Evolutionary conservation across 2,113 vertebrate genomes (phyloP), one percentile per base, ranked within the genome.

Genomic region (Anolis carolinensis): DNA sequence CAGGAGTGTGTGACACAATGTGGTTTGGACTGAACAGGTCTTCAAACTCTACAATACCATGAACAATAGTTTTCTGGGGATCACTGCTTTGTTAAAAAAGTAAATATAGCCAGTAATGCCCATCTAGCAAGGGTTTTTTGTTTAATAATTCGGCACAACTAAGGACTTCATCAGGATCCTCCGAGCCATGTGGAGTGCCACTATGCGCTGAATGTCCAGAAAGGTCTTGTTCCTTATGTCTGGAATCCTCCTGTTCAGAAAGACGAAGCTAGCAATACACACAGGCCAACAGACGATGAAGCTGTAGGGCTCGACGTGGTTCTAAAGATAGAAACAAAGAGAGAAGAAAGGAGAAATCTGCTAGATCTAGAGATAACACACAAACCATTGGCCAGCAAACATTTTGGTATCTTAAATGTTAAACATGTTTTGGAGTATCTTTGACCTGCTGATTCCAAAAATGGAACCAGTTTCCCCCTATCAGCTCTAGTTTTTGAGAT

Each of bases 261-360:
- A 68, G 23, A 52, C 7, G 6, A 84, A 27, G 23, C n/a, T 52
- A 44, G 21, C 13, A 0, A 84, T 30, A 48, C 44, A 32, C 20
- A 84, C 5, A 0, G 74, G 83, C 83, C 73, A 84, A 39, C 52
- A 84, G 83, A 84, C 7, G 13, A 84, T 62, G 2, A 84, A 84
- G n/a, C 73, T 84, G 44, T 84, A 84, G 6, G 83, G 39, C 32
- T 77, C 73, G 3, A 84, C 20, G 2, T 67, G 1, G 1, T 1
- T 7, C 83, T 84, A 44, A 9, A 25, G 25, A 13, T 1, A 10
- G 11, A 1, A 74, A 44, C 3, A 13, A 21, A 6, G 72, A 16
- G 30, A 8, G 34, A 59, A 32, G 27, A 52, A 32, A 25, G 8
- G 25, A 44, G 21, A 25, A 34, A 2, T 36, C 20, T 25, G 52